These are phyloP conservation scores for Ardeotis arabs DNA, from an alignment of 2,113 vertebrate species.

Conservation along the genomic window DNA sequence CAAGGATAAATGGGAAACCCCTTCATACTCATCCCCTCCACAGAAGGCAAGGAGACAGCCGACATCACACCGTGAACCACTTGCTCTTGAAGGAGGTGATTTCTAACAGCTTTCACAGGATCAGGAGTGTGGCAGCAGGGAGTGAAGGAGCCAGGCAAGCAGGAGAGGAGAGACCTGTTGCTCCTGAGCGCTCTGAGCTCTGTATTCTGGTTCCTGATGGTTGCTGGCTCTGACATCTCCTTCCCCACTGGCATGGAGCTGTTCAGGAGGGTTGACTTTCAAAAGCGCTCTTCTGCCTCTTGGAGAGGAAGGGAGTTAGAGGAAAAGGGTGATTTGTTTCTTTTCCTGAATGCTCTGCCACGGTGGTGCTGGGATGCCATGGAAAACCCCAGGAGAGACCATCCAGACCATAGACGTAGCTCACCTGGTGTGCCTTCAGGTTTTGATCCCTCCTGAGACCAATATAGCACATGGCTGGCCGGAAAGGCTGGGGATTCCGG, in stretches of 20 bases:
- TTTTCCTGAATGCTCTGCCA: background rate
- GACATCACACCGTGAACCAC: background rate
- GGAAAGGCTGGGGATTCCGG: background rate
- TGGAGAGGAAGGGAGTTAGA: background rate
- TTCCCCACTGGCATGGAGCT: background rate
- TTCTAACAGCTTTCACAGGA: background rate
- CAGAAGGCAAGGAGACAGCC: background rate
- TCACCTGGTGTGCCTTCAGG: background rate
- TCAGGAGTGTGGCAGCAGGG: background rate
- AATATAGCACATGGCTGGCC: background rate
- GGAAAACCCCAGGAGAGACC: background rate
- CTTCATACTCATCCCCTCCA: background rate
- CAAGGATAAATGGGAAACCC: background rate
- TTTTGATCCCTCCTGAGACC: background rate
- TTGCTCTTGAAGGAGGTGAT: background rate
- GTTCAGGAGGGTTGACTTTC: background rate
- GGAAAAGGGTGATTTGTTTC: background rate
- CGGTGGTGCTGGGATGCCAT: accelerated
- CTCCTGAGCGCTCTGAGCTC: background rate
- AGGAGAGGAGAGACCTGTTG: background rate
- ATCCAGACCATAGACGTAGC: background rate
- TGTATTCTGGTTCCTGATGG: accelerated
- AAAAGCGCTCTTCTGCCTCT: background rate
- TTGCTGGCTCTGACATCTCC: background rate
- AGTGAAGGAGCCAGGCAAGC: background rate